A percentile compares a stretch with the other conserved stretches of the same genome.
Evolutionary conservation across 2,113 vertebrate species (phyloP).

Genomic region (Tachuris rubrigastra): DNA sequence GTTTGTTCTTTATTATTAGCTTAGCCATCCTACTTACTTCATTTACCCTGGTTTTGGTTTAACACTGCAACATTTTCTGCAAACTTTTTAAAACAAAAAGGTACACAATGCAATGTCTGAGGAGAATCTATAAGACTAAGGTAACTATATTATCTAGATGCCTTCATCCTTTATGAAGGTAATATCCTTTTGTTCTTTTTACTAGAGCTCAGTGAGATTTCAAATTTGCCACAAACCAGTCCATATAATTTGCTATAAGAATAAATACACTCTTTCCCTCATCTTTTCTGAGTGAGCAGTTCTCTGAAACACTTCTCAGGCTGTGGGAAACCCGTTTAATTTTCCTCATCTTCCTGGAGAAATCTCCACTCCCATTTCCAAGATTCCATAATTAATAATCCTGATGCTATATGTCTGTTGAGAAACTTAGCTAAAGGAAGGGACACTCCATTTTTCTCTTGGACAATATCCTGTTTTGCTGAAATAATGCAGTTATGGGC

Average conservation of each 20-base stretch:
- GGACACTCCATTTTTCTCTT: not conserved
- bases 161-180: not conserved
- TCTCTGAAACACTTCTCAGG: not conserved
- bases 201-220: not conserved
- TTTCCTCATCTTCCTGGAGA: not conserved
- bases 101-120: fast-evolving
- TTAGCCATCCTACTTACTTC: not conserved
- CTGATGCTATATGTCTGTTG: not conserved
- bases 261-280: not conserved
- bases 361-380: not conserved
- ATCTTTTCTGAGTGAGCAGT: not conserved
- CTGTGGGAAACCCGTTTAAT: not conserved
- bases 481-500: not conserved
- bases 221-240: not conserved
- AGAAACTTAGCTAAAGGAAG: not conserved
- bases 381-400: not conserved
- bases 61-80: not conserved
- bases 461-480: not conserved
- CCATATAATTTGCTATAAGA: not conserved
- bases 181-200: not conserved
- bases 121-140: not conserved
- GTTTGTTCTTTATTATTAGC: not conserved
- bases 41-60: not conserved
- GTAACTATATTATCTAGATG: not conserved
- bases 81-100: not conserved